A percentile compares a stretch with the other conserved stretches of the same genome.
Conservation (phyloP, 2,113 vertebrate genomes). For the Vireo altiloquus region DNA sequence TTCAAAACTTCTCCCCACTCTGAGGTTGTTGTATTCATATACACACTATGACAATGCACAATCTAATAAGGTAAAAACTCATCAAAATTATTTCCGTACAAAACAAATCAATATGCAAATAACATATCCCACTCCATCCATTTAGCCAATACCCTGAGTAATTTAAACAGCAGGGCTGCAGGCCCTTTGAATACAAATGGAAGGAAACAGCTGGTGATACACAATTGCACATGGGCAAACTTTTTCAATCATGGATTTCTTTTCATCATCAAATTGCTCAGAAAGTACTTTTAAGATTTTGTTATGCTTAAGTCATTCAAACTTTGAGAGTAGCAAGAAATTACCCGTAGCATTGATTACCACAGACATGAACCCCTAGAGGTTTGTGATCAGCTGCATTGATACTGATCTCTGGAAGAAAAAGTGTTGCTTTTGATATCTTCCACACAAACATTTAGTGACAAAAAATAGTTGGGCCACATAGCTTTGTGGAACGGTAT, state of each 20-base stretch:
- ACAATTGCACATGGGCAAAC: background rate
- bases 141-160: slow-evolving; percentile 29
- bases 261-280: background rate
- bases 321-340: background rate
- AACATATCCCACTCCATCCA: slow-evolving; percentile 17
- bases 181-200: slow-evolving; percentile 39
- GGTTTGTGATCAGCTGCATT: background rate
- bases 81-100: slow-evolving; percentile 48
- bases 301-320: background rate
- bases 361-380: background rate
- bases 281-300: background rate
- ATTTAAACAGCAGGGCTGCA: background rate
- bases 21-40: background rate
- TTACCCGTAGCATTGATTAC: background rate
- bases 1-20: background rate
- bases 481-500: background rate
- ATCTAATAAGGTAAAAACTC: slow-evolving; percentile 34
- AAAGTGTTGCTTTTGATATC: background rate
- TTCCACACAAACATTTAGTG: background rate
- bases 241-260: background rate
- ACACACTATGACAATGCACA: background rate
- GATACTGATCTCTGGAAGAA: background rate
- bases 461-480: background rate
- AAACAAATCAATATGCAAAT: slow-evolving; percentile 60
- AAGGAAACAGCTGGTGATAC: slow-evolving; percentile 13